Evolutionary conservation across 2,888 invertebrate species (phyloP).

Genomic region (Tortricodes alternella): DNA sequence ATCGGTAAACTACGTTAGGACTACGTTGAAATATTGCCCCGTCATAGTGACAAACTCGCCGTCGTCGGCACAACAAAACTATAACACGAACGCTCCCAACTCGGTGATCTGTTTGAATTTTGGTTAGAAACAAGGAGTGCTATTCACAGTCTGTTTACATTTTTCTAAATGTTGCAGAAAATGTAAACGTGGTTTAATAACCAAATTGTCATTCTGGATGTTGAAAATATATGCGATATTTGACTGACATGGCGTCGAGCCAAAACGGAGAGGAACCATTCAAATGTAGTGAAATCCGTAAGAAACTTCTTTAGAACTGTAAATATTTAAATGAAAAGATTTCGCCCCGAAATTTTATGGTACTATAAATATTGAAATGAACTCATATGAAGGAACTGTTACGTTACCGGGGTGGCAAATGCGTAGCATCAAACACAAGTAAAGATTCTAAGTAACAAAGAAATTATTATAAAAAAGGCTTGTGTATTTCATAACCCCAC

Average conservation of each 20-base stretch:
- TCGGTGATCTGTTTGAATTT: slow-evolving; percentile 2
- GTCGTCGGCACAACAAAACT: slow-evolving; percentile 13
- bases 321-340: slow-evolving; percentile 10
- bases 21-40: slow-evolving; percentile 26
- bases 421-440: too few relatives aligned
- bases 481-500: too few relatives aligned
- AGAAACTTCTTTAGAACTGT: slow-evolving; percentile 12
- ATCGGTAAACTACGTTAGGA: slow-evolving; percentile 14
- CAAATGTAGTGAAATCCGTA: slow-evolving; percentile 21
- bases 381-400: too few relatives aligned
- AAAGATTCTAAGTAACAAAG: too few relatives aligned
- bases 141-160: too few relatives aligned
- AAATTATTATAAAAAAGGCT: too few relatives aligned
- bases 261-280: slow-evolving; percentile 21
- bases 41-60: slow-evolving; percentile 25
- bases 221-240: slow-evolving; percentile 16
- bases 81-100: slow-evolving; percentile 1
- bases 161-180: neutral
- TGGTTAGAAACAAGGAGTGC: neutral
- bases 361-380: too few relatives aligned
- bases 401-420: too few relatives aligned
- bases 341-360: neutral
- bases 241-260: slow-evolving; percentile 22
- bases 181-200: neutral
- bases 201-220: slow-evolving; percentile 12